These are phyloP conservation scores for Steinernema khuongi DNA, from an alignment of 1,140 invertebrate species.

Conservation along the genomic window DNA sequence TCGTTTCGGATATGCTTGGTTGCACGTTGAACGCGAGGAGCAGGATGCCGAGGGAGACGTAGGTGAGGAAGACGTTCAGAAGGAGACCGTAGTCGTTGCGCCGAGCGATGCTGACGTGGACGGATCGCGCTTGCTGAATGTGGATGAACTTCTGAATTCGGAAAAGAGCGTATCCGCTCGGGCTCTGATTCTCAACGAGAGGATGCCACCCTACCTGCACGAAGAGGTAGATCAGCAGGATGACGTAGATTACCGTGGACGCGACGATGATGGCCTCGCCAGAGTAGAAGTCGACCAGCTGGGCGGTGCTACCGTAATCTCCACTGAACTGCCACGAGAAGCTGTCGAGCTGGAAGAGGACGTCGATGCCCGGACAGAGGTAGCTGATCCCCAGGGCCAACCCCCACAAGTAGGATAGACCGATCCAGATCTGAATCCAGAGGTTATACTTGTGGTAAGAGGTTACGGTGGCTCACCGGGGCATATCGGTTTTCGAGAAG, in stretches of 20 bases:
- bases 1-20: neutral
- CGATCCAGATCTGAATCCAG: slow-evolving; percentile 12
- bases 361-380: neutral
- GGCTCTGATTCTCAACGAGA: neutral
- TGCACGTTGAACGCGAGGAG: neutral
- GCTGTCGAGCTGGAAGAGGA: neutral
- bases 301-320: neutral
- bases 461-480: neutral
- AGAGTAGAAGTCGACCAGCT: neutral
- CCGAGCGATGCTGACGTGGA: neutral
- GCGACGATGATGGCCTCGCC: neutral
- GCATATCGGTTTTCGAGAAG: neutral
- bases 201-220: neutral
- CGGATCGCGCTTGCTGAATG: neutral
- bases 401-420: neutral
- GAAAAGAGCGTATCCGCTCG: no score
- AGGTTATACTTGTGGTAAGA: neutral
- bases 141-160: neutral
- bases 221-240: neutral
- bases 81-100: neutral
- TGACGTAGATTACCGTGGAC: neutral
- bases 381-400: neutral
- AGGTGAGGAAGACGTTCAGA: slow-evolving; percentile 4
- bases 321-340: neutral
- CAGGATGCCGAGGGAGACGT: neutral